Evolutionary conservation across 2,888 invertebrate species (phyloP), one percentile per base, ranked within the genome.

Genomic region (Aelia acuminata): DNA sequence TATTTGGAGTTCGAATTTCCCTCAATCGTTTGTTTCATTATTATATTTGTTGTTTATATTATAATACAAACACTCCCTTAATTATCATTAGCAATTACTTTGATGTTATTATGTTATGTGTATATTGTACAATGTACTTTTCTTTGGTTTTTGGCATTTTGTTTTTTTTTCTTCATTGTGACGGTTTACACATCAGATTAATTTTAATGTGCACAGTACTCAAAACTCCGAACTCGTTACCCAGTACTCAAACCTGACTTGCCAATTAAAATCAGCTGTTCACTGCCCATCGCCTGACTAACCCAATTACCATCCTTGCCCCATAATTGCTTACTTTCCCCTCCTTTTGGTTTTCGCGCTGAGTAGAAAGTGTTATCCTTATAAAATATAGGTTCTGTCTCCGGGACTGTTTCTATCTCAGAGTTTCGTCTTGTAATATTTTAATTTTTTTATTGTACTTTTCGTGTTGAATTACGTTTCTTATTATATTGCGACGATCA

Each of bases 291-390:
- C 35, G 63, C 63, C 63, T 70, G 63, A 70, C 18, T 70, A 70
- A 70, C 63, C 63, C 63, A 70, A 70, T 70, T 70, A 70, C 18
- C 63, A 70, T 70, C 63, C 26, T 70, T 70, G 63, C 63, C 18
- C 20, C 18, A 26, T 70, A 70, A 70, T 70, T 70, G 63, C 63
- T 70, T 70, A 70, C 63, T 70, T 70, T 70, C 63, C 31, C 63
- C 63, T 70, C 63, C 63, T 70, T 70, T 70, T 31, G 63, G 57
- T 57, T 57, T 57, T 57, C 57, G 26, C 57, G 57, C 57, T 57
- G 57, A 35, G 31, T 70, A 70, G 63, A 70, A 70, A 70, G 63
- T 70, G 63, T 70, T 70, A 70, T 70, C 63, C 63, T 35, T 31
- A 5, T 70, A 70, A 70, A 70, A 70, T 70, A 70, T 70, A 35